Base-by-base conservation (phyloP, 2,113 vertebrate genomes). In the Crypturellus undulatus region DNA sequence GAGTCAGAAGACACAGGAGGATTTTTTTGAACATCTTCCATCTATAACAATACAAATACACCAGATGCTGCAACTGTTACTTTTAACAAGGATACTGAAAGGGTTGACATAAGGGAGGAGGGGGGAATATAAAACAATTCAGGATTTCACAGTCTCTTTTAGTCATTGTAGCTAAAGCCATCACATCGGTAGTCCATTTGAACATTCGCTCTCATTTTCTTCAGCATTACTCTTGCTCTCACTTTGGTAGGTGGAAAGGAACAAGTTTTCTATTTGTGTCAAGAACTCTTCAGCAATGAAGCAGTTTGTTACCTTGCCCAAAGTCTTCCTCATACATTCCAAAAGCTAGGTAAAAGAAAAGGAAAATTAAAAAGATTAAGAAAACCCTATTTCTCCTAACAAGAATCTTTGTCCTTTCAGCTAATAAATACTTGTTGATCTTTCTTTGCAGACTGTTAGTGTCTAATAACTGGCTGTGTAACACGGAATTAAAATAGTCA, bases 241-340 rank as follows among this genome's bases (percentile, higher is more conserved):
- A 92, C 96, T 96, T 84, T 98, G 97, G 83, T 99, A 99, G 6
- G 97, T 96, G 36, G 98, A 98, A 69, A 98, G 96, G 94, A 99
- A 99, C 64, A 99, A 97, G 49, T 98, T 98, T 96, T 99, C 98
- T 87, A 99, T 98, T 91, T 98, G 98, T 54, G 97, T 98, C 95
- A 99, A 97, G 97, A 99, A 99, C 72, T 98, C 98, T 91, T 98
- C 97, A 84, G 98, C 98, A 92, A 98, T 97, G 90, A 98, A 98
- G 54, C 97, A 97, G 68, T 98, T 99, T 62, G 98, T 97, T 75
- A 99, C 97, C 63, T 97, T 98, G 95, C 98, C 98, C 96, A 99
- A 94, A 94, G 98, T 98, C 96, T 98, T 98, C 95, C 98, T 98
- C 95, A 99, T 96, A 93, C 99, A 99, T 19, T 98, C 98, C 97